Evolutionary conservation across 2,113 vertebrate species (phyloP).

Genomic region (Chionis minor): DNA sequence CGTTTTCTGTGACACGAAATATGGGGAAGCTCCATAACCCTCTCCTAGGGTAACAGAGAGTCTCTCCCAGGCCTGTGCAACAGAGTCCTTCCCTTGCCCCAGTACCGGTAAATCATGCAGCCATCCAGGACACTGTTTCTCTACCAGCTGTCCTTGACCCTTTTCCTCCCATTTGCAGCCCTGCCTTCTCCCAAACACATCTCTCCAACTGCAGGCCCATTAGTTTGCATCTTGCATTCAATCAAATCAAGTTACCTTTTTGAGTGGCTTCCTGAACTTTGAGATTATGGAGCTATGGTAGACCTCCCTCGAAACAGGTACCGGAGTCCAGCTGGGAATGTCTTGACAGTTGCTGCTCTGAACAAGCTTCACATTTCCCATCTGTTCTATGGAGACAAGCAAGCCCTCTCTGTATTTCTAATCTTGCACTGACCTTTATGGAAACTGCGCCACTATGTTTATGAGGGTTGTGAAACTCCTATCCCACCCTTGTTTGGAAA

Average conservation of each 20-base stretch:
- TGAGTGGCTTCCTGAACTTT: background rate
- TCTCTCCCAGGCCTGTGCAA: background rate
- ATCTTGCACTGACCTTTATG: background rate
- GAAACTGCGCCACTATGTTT: background rate
- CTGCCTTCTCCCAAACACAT: background rate
- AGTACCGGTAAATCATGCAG: background rate
- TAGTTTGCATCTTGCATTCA: background rate
- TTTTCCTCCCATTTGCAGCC: background rate
- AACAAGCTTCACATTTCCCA: background rate
- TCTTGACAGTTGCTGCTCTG: background rate
- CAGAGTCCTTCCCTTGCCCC: background rate
- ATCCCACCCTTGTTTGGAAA: background rate
- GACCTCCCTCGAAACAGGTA: background rate
- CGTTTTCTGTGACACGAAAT: background rate
- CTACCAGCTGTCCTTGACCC: background rate
- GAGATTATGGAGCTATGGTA: background rate
- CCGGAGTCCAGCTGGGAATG: background rate
- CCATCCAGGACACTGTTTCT: background rate
- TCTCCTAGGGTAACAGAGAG: background rate
- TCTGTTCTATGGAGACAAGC: background rate
- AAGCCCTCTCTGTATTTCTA: background rate
- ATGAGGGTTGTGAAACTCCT: background rate
- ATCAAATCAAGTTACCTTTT: conserved; percentile 33
- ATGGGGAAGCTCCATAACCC: background rate
- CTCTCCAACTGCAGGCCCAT: background rate